phyloP scores from a whole-genome alignment of 2,888 invertebrate species.

The Sinohyriopsis cumingii region DNA sequence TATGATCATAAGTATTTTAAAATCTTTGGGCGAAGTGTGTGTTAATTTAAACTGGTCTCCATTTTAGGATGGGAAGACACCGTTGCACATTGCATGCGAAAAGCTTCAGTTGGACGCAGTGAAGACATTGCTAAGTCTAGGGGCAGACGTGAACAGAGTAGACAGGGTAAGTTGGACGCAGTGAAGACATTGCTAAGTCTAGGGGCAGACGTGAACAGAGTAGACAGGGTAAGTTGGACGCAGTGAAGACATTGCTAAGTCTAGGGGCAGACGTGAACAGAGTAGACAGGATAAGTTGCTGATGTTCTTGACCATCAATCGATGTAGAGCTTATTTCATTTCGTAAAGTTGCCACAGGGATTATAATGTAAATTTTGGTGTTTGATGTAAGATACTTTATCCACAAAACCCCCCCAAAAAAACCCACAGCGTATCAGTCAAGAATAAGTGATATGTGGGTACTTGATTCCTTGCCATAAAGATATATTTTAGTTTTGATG shows the following conservation, averaged over 20 bases:
- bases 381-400: no score
- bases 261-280: slow-evolving; percentile 25
- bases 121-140: slow-evolving; percentile 12
- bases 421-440: no score
- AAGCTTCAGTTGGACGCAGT: slow-evolving; percentile 18
- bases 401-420: no score
- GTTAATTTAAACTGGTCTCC: neutral
- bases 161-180: slow-evolving; percentile 27
- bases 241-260: slow-evolving; percentile 13
- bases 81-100: slow-evolving; percentile 24
- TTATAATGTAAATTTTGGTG: no score
- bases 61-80: slow-evolving; percentile 22
- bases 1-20: no score
- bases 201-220: slow-evolving; percentile 23
- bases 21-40: no score
- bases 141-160: slow-evolving; percentile 21
- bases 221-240: slow-evolving; percentile 26
- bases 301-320: no score
- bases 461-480: no score
- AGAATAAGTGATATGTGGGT: no score
- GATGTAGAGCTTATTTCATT: no score
- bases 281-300: slow-evolving; percentile 22
- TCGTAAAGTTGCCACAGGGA: no score
- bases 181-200: slow-evolving; percentile 15
- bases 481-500: no score